Percentiles rank a stretch among this genome's conserved stretches.
These are phyloP conservation scores for Villa cingulata DNA, from an alignment of 2,888 invertebrate genomes.

Conservation along the genomic window DNA sequence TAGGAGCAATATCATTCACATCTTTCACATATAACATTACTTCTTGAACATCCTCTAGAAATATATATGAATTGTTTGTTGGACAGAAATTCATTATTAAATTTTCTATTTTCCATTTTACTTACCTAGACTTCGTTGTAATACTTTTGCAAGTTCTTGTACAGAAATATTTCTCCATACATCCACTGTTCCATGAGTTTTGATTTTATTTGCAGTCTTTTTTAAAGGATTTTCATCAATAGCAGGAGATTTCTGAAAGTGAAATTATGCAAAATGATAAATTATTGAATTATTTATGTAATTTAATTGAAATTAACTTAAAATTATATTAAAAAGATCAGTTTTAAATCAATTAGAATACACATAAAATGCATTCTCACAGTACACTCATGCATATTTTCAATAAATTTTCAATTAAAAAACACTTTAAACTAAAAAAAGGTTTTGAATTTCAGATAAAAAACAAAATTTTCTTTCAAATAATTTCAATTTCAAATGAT, in stretches of 20 bases:
- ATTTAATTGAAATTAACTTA: too few relatives aligned
- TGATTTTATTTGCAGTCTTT: slow-evolving; percentile 20
- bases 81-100: too few relatives aligned
- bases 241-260: slow-evolving; percentile 39
- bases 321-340: too few relatives aligned
- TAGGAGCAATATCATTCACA: slow-evolving; percentile 39
- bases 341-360: too few relatives aligned
- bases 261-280: too few relatives aligned
- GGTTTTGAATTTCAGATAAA: too few relatives aligned
- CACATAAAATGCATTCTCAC: neutral
- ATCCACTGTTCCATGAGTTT: slow-evolving; percentile 39
- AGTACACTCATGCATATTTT: too few relatives aligned
- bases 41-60: slow-evolving; percentile 53
- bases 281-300: too few relatives aligned
- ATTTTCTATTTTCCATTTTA: neutral
- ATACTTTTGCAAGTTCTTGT: slow-evolving; percentile 50
- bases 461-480: too few relatives aligned
- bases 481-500: too few relatives aligned
- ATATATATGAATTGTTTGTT: neutral
- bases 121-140: slow-evolving; percentile 50
- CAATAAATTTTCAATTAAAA: too few relatives aligned
- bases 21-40: slow-evolving; percentile 52
- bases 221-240: slow-evolving; percentile 44
- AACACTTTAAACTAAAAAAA: too few relatives aligned
- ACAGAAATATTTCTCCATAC: slow-evolving; percentile 77